Base-by-base conservation (phyloP, 2,888 invertebrate genomes). In the Octonoba sinensis region DNA sequence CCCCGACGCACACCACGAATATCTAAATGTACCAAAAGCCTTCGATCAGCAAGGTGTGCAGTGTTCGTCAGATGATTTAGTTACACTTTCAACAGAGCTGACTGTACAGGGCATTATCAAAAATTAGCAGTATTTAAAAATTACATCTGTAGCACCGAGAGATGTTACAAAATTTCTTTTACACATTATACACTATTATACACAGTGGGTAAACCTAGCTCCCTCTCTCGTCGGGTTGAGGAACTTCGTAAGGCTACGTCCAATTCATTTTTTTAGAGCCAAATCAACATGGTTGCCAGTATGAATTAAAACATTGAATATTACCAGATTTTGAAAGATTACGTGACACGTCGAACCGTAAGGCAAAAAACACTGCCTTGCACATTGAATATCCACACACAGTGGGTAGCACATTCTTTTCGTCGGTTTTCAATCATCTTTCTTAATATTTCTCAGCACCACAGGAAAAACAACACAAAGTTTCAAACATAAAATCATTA, bases 131-230 rank as follows among this genome's bases (percentile, higher is more conserved):
- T 81, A 81, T 82, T 76, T 69, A 82, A 81, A 76, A 82, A 76
- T 82, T 75, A 82, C 82, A 82, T 82, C 82, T 76, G 82, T 82
- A 82, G 82, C 82, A 82, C 82, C 82, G 76, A 82, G 76, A 82
- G 76, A 76, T 82, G 75, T 75, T 82, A 82, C 82, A 82, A 82
- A 82, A 81, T 73, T 78, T 77, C 64, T 75, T 76, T 72, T 76
- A 76, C 71, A 82, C 70, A 82, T 82, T 82, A 57, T 82, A 82
- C 82, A 82, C 82, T 82, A 82, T 82, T 76, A 75, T 76, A 73
- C 67, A 57, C 67, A 57, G 74, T 82, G 76, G 82, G 82, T 82
- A 82, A 70, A 82, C 82, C 82, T 82, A 82, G 76, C 82, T 76
- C 75, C 62, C 49, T 62, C 75, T 62, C 74, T 62, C 22, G 49